Percentiles rank a stretch among this genome's conserved stretches.
Evolutionary conservation across 2,113 vertebrate species (phyloP).

Genomic region (Trichechus manatus): DNA sequence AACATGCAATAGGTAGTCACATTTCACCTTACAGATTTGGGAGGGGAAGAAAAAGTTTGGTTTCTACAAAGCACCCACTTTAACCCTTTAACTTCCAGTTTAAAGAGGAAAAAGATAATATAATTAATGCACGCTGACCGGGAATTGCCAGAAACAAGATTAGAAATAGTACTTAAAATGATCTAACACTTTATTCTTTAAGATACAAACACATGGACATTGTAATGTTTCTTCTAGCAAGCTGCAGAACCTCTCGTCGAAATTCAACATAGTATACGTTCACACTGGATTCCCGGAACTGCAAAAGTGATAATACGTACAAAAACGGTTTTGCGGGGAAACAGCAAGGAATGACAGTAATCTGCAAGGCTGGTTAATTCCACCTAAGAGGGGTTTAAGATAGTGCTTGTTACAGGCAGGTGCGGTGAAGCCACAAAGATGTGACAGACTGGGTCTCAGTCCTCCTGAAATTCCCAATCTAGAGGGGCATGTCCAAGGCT

Average conservation of each 20-base stretch:
- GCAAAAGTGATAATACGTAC: not conserved
- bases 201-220: not conserved
- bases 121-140: not conserved
- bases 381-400: not conserved
- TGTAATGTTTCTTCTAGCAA: not conserved
- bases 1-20: not conserved
- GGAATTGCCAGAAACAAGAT: not conserved
- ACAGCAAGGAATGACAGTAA: not conserved
- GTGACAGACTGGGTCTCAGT: not conserved
- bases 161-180: slow-evolving; percentile 11
- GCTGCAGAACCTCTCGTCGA: not conserved
- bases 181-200: not conserved
- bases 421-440: not conserved
- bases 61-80: not conserved
- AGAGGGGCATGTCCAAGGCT: not conserved
- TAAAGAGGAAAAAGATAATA: not conserved
- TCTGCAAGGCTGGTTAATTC: not conserved
- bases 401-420: not conserved
- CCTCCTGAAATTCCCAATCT: not conserved
- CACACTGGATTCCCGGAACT: not conserved
- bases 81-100: not conserved
- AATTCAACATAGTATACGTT: not conserved
- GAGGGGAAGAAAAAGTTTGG: not conserved
- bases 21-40: not conserved
- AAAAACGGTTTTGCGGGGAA: not conserved